Evolutionary conservation across 2,113 vertebrate species (phyloP).

Genomic region (Aphyosemion australe): DNA sequence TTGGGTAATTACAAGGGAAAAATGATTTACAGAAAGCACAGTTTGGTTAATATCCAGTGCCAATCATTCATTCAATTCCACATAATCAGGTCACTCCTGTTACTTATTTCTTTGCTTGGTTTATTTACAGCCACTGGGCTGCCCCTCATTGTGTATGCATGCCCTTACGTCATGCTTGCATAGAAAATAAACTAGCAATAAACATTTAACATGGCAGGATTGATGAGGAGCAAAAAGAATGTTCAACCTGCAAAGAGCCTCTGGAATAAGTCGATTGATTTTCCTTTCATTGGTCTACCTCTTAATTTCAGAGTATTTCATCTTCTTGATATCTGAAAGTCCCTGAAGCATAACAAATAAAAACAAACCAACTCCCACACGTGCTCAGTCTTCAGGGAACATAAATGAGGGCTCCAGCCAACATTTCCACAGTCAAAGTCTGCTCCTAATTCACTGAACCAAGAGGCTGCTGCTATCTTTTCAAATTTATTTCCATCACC

Average conservation of each 20-base stretch:
- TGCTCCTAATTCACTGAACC: slow-evolving; percentile 20
- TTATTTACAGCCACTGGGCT: neutral
- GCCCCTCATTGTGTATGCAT: neutral
- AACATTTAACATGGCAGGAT: neutral
- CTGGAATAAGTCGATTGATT: slow-evolving; percentile 16
- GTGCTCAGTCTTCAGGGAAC: slow-evolving; percentile 21
- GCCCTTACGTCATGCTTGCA: slow-evolving; percentile 9
- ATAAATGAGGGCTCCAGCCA: slow-evolving; percentile 24
- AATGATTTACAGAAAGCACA: slow-evolving; percentile 44
- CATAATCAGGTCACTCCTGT: slow-evolving; percentile 58
- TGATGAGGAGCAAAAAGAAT: neutral
- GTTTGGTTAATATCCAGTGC: slow-evolving; percentile 43
- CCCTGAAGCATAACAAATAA: slow-evolving; percentile 16
- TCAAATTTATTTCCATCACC: slow-evolving; percentile 10
- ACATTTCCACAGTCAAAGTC: slow-evolving; percentile 19
- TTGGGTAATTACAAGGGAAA: slow-evolving; percentile 61
- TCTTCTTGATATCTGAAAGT: slow-evolving; percentile 11
- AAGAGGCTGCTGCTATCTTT: slow-evolving; percentile 22
- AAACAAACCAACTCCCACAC: slow-evolving; percentile 26
- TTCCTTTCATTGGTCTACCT: neutral
- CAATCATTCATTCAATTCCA: slow-evolving; percentile 56
- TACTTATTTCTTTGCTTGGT: slow-evolving; percentile 28
- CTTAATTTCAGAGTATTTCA: slow-evolving; percentile 22
- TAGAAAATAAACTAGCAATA: slow-evolving; percentile 9
- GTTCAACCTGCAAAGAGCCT: neutral